phyloP scores from a whole-genome alignment of 2,888 invertebrate species.

The Toxonevra muliebris region DNA sequence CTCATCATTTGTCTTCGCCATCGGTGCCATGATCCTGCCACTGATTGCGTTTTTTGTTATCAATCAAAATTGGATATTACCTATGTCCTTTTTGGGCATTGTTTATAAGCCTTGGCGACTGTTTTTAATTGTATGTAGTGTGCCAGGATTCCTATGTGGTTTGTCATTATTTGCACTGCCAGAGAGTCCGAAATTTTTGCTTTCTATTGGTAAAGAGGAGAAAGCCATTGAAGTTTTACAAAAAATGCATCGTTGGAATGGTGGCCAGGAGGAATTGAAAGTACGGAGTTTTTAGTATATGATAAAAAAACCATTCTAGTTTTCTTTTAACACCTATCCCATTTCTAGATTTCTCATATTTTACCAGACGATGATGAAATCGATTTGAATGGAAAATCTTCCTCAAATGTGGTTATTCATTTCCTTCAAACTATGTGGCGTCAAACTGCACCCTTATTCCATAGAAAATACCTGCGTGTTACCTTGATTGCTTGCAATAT shows the following conservation, averaged over 20 bases:
- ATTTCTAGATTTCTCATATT: conserved; percentile 43
- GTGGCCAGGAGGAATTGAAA: conserved; percentile 43
- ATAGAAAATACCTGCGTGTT: conserved; percentile 47
- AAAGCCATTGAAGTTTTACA: conserved; percentile 52
- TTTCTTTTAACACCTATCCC: background rate
- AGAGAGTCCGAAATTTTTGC: conserved; percentile 60
- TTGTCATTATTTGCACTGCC: conserved; percentile 51
- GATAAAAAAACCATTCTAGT: background rate
- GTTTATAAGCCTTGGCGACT: conserved; percentile 59
- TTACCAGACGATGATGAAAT: conserved; percentile 43
- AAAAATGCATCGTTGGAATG: conserved; percentile 50
- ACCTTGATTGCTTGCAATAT: conserved; percentile 55
- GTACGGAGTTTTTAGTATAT: conserved; percentile 28
- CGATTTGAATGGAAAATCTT: conserved; percentile 22
- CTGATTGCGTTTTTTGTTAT: conserved; percentile 55
- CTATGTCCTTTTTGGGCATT: conserved; percentile 49
- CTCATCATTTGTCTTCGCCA: conserved; percentile 55
- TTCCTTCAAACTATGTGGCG: conserved; percentile 54
- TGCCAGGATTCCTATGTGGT: conserved; percentile 54
- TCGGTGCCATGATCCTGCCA: conserved; percentile 56
- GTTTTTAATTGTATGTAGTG: conserved; percentile 54
- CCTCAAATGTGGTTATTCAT: conserved; percentile 39
- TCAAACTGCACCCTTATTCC: conserved; percentile 59
- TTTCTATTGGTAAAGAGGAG: conserved; percentile 48
- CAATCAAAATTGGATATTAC: conserved; percentile 53